phyloP scores from a whole-genome alignment of 2,113 vertebrate genomes.

The Anser cygnoides region DNA sequence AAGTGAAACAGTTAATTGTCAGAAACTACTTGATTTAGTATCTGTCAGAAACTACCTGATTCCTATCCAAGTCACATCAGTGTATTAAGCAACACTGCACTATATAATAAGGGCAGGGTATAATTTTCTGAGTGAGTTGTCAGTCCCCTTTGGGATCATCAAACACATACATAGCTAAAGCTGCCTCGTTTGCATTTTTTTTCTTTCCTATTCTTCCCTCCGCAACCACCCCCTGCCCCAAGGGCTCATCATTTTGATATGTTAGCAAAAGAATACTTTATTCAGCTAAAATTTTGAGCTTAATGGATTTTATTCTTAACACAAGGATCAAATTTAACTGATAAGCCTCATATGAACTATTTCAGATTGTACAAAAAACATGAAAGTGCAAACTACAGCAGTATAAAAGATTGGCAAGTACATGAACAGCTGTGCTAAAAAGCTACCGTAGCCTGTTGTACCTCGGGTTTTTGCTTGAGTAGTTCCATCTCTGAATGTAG shows the following conservation, averaged over 20 bases:
- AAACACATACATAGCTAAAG: not conserved
- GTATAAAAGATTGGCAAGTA: not conserved
- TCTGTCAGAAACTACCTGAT: not conserved
- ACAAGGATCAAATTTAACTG: not conserved
- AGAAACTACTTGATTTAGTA: not conserved
- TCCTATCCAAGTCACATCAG: not conserved
- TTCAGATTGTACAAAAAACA: not conserved
- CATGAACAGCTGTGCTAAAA: not conserved
- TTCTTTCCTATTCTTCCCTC: not conserved
- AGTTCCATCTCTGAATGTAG: not conserved
- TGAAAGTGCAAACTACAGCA: not conserved
- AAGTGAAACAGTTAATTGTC: not conserved
- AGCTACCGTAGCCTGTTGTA: not conserved
- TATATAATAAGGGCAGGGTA: rapidly evolving
- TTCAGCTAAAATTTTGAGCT: not conserved
- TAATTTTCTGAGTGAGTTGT: not conserved
- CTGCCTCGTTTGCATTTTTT: not conserved
- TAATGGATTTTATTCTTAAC: not conserved
- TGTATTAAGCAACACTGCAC: not conserved
- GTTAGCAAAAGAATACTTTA: not conserved
- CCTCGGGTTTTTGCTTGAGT: not conserved
- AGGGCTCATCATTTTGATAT: not conserved
- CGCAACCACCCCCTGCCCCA: not conserved
- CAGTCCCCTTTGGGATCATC: not conserved
- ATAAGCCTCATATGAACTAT: not conserved